phyloP scores from a whole-genome alignment of 2,113 vertebrate species.

The Syngnathus scovelli region DNA sequence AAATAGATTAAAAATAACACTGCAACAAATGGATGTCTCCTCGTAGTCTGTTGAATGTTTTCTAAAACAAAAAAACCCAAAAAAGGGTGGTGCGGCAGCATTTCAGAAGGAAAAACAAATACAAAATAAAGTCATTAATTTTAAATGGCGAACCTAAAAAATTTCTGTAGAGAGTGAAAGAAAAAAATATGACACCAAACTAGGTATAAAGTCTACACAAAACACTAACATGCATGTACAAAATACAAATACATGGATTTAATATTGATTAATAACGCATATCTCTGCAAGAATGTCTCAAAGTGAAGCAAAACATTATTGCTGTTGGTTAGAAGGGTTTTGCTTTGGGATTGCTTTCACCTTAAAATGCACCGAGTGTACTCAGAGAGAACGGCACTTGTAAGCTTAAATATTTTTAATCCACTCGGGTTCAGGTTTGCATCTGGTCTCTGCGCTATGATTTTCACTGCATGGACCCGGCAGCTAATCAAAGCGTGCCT shows the following conservation, averaged over 20 bases:
- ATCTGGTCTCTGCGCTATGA: slow-evolving; percentile 22
- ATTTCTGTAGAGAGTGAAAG: background rate
- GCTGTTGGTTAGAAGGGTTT: background rate
- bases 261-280: no score
- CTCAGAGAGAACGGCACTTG: background rate
- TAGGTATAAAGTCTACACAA: no score
- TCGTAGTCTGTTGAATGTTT: slow-evolving; percentile 6
- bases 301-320: background rate
- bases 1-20: slow-evolving; percentile 39
- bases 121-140: background rate
- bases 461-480: slow-evolving; percentile 35
- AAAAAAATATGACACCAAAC: background rate
- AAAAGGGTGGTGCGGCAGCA: background rate
- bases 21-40: background rate
- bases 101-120: background rate
- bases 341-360: slow-evolving; percentile 16
- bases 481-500: slow-evolving; percentile 51
- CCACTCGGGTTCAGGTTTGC: slow-evolving; percentile 16
- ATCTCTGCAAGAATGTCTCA: background rate
- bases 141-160: background rate
- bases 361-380: slow-evolving; percentile 5
- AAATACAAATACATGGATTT: no score
- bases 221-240: no score
- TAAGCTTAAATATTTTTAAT: slow-evolving; percentile 26
- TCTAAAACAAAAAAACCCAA: slow-evolving; percentile 8